Conservation (phyloP, 2,113 vertebrate genomes). For the Mobula birostris region DNA sequence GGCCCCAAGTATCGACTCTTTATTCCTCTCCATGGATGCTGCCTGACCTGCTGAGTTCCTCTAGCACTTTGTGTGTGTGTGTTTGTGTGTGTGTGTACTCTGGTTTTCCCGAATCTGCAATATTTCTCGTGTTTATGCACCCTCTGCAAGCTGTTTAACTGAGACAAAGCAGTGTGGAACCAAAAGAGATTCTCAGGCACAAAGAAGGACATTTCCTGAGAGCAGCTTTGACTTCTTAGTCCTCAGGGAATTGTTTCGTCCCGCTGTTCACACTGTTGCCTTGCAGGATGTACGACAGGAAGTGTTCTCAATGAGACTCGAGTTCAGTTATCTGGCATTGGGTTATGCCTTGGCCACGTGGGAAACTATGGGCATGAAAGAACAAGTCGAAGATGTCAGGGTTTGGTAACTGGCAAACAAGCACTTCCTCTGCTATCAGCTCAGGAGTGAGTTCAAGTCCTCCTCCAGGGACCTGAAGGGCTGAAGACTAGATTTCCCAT, state of each 20-base stretch:
- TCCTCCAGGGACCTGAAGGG: not conserved
- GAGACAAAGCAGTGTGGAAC: not conserved
- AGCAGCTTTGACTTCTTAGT: not conserved
- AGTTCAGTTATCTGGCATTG: not conserved
- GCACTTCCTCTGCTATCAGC: not conserved
- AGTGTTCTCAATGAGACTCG: not conserved
- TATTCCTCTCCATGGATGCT: too few relatives aligned
- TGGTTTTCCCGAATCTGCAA: too few relatives aligned
- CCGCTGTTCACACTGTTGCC: not conserved
- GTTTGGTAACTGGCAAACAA: not conserved
- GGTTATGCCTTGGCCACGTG: not conserved
- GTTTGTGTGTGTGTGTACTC: too few relatives aligned
- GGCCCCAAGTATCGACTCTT: too few relatives aligned
- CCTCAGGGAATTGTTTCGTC: not conserved
- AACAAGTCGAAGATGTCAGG: not conserved
- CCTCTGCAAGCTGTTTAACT: not conserved
- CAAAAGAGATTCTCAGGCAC: not conserved
- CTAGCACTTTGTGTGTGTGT: too few relatives aligned
- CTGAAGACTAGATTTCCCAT: not conserved
- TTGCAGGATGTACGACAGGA: not conserved
- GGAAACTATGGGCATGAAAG: not conserved
- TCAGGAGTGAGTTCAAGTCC: not conserved
- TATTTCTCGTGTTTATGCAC: not conserved
- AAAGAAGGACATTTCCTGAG: not conserved
- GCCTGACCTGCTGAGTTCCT: too few relatives aligned